These are phyloP conservation scores for Hirundichthys speculiger DNA, from an alignment of 2,113 vertebrate species.

Conservation along the genomic window DNA sequence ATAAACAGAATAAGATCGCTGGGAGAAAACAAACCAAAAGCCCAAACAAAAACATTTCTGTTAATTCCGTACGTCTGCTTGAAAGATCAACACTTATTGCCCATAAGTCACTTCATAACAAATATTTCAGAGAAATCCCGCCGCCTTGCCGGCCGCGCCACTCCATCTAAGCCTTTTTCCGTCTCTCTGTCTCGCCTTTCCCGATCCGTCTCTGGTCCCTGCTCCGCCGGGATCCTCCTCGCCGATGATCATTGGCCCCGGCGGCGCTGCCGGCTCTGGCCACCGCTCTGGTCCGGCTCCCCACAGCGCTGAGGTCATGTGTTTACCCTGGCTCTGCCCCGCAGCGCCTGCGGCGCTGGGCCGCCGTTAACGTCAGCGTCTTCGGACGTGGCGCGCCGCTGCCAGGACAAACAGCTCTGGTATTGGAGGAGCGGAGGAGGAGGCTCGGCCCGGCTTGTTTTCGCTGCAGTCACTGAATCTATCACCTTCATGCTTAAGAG, in stretches of 20 bases:
- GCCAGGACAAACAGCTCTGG: conserved; percentile 78
- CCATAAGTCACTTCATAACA: no score
- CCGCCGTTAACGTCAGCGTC: conserved; percentile 73
- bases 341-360: conserved; percentile 56
- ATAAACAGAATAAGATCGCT: no score
- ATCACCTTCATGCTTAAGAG: conserved; percentile 54
- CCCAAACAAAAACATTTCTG: no score
- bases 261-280: conserved; percentile 48
- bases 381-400: conserved; percentile 36
- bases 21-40: no score
- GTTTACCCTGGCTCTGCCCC: conserved; percentile 76
- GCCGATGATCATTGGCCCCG: conserved; percentile 34
- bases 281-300: conserved; percentile 34
- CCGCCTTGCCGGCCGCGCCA: neutral
- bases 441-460: conserved; percentile 60
- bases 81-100: no score
- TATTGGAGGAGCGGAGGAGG: conserved; percentile 51
- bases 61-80: no score
- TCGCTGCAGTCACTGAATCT: conserved; percentile 40
- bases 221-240: conserved; percentile 43
- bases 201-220: neutral
- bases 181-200: conserved; percentile 4
- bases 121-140: no score
- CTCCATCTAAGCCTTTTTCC: neutral
- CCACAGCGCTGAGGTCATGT: conserved; percentile 76